These are phyloP conservation scores for Rhopalosiphum maidis DNA, from an alignment of 1,140 invertebrate species.

Conservation along the genomic window DNA sequence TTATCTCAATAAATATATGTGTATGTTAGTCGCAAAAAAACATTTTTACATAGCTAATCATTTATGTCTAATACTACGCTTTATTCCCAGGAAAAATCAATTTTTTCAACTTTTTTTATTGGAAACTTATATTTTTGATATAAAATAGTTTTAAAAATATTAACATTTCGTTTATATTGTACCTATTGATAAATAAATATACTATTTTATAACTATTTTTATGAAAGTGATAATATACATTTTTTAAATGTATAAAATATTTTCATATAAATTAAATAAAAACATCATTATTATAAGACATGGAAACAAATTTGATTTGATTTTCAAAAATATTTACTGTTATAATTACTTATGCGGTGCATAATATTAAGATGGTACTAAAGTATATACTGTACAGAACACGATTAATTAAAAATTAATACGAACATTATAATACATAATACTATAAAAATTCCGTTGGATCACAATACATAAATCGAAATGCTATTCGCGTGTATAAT, in stretches of 20 bases:
- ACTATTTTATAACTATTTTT: neutral
- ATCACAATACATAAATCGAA: neutral
- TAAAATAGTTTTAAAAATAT: neutral
- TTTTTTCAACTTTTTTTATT: neutral
- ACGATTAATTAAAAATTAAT: neutral
- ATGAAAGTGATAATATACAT: neutral
- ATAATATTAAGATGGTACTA: neutral
- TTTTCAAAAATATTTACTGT: neutral
- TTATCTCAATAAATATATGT: neutral
- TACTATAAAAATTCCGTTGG: neutral
- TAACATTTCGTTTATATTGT: neutral
- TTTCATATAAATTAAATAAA: neutral
- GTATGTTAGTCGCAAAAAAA: neutral
- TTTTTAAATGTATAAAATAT: neutral
- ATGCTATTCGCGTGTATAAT: neutral
- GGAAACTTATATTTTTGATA: neutral
- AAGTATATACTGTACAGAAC: neutral
- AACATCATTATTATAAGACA: neutral
- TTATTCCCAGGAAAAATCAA: neutral
- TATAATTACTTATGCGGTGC: neutral
- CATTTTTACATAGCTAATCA: too few relatives aligned
- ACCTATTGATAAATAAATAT: neutral
- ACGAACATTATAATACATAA: neutral
- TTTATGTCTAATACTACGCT: too few relatives aligned
- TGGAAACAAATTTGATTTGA: neutral